Evolutionary conservation across 2,888 invertebrate genomes (phyloP), one percentile per base, ranked within the genome.

Genomic region (Hyppa rectilinea): DNA sequence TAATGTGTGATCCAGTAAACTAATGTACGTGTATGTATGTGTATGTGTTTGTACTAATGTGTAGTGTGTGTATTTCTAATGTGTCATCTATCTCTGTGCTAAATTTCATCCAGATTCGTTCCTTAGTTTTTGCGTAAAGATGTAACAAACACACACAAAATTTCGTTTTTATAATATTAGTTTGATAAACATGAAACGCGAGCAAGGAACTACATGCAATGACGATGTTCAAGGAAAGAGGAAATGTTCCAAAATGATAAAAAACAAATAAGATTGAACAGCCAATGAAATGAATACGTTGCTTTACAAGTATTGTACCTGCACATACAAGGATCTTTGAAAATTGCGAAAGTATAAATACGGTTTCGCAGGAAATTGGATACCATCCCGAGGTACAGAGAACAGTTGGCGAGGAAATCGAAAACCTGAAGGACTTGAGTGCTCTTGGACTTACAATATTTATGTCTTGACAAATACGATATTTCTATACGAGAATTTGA

Each of bases 291-390:
- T 26, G 61, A 53, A 68, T 60, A 73, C 62, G 59, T 74, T 71
- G 50, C 66, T 61, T 63, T 52, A 76, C 74, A 69, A 68, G 61
- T 66, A 70, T 65, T 69, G 65, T 56, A 73, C 59, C 0, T 29
- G 29, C 69, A 70, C 60, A 14, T 36, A 53, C 69, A 69, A 62
- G 43, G 65, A 71, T 82, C 61, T 77, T 80, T 80, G 66, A 66
- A 87, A 88, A 90, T 83, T 86, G 85, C 80, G 82, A 88, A 87
- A 90, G 82, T 87, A 87, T 86, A 89, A 91, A 90, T 82, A 89
- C 87, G 84, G 73, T 87, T 61, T 66, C 78, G 72, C 82, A 89
- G 91, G 90, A 92, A 92, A 94, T 92, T 92, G 91, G 89, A 91
- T 88, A 83, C 83, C 84, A 82, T 88, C 87, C 72, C 74, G 62